Percentiles rank a stretch among this genome's conserved stretches.
Evolutionary conservation across 2,888 invertebrate species (phyloP).

Genomic region (Morpho achilles): DNA sequence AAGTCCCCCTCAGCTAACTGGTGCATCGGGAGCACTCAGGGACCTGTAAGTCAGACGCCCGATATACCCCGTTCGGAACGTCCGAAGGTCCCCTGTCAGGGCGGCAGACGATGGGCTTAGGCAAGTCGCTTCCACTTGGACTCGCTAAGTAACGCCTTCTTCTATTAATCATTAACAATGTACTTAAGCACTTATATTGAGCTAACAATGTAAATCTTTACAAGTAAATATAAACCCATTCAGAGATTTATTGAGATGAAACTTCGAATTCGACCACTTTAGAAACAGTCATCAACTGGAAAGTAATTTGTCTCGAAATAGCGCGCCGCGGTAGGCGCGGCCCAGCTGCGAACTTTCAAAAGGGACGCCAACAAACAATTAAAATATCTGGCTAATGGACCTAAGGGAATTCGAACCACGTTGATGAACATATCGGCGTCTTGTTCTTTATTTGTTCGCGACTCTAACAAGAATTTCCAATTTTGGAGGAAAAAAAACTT

Average conservation of each 20-base stretch:
- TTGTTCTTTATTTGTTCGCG: constrained; percentile 57
- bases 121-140: too few species aligned
- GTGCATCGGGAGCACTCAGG: too few species aligned
- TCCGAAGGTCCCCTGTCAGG: too few species aligned
- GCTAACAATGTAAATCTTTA: background rate
- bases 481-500: constrained; percentile 39
- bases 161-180: too few species aligned
- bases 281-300: constrained; percentile 59
- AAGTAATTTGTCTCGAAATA: constrained; percentile 76
- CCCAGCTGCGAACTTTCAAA: constrained; percentile 71
- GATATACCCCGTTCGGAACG: too few species aligned
- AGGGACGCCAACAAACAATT: constrained; percentile 64
- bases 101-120: too few species aligned
- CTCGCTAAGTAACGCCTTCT: too few species aligned
- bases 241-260: constrained; percentile 21
- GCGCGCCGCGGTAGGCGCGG: constrained; percentile 58
- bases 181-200: background rate
- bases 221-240: constrained; percentile 17
- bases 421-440: constrained; percentile 72
- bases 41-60: too few species aligned
- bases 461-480: constrained; percentile 36
- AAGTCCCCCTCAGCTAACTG: too few species aligned
- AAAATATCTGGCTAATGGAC: constrained; percentile 78
- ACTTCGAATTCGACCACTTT: constrained; percentile 29
- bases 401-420: constrained; percentile 64